Evolutionary conservation across 2,113 vertebrate species (phyloP), one percentile per base, ranked within the genome.

Genomic region (Bufo gargarizans): DNA sequence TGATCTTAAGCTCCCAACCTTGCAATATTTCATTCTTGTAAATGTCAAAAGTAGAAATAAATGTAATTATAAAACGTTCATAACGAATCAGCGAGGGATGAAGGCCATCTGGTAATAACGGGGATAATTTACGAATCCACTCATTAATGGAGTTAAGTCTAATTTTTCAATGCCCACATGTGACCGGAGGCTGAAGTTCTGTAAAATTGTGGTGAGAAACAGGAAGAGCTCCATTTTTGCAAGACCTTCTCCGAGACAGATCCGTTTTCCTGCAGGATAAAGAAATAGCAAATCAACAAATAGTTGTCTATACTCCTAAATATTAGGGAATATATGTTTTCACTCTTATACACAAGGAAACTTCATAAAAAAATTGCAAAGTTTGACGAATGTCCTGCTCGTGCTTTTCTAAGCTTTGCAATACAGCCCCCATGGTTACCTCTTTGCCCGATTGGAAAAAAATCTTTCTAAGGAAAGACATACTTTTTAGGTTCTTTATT

Each of bases 161-260:
- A 89, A 14, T 17, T 89, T 61, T 58, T 56, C 59, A 58, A 9
- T 3, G 59, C 65, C 74, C 13, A 84, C 49, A 17, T 47, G 72
- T 12, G 87, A 89, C 12, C 5, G 76, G 0, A 89, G 50, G 11
- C 47, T 84, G 19, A 84, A 89, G 82, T 89, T 89, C 59, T 89
- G 87, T 47, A 89, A 65, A 12, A 89, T 84, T 10, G 87, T 89
- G 19, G 87, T 47, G 17, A 89, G 22, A 17, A 89, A 67, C 49
- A 89, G n/a, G 61, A 89, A 89, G 50, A 89, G 87, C 9, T 89
- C 87, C 87, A 89, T 89, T 20, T 49, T 76, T 22, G 87, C 87
- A 33, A 89, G 71, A 45, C 87, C 87, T 50, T 89, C 81, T 5
- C 87, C 87, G 47, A 89, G n/a, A 45, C 87, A 89, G 12, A 89